phyloP scores from a whole-genome alignment of 2,888 invertebrate species.

The Idaea biselata region DNA sequence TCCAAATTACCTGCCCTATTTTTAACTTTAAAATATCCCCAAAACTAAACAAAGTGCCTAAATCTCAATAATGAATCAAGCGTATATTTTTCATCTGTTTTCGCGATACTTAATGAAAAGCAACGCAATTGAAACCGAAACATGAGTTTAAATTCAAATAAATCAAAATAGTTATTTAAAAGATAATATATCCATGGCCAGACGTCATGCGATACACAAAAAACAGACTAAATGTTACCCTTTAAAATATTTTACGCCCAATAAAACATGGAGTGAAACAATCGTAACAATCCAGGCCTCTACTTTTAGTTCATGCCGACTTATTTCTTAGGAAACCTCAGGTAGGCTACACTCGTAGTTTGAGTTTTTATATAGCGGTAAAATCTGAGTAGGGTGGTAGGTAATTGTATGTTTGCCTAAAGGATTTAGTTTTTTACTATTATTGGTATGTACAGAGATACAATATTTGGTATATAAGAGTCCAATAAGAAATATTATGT shows the following conservation, averaged over 20 bases:
- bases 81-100: too few species aligned
- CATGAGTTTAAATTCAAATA: not conserved
- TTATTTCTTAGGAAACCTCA: slow-evolving; percentile 25
- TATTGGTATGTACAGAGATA: not conserved
- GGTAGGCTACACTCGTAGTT: slow-evolving; percentile 15
- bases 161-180: not conserved
- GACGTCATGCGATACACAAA: slow-evolving; percentile 11
- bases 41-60: not conserved
- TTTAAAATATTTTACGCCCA: slow-evolving; percentile 29
- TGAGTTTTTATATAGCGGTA: slow-evolving; percentile 4
- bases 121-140: not conserved
- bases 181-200: slow-evolving; percentile 2
- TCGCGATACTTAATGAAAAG: too few species aligned
- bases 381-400: not conserved
- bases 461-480: not conserved
- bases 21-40: not conserved
- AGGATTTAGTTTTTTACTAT: not conserved
- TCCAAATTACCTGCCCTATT: not conserved
- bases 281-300: slow-evolving; percentile 20
- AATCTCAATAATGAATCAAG: not conserved
- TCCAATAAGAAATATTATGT: not conserved
- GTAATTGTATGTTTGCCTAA: not conserved
- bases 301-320: slow-evolving; percentile 27
- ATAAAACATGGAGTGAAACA: slow-evolving; percentile 26
- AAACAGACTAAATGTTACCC: slow-evolving; percentile 25